Percentiles rank a stretch among this genome's conserved stretches.
Conservation (phyloP, 35 echinoderm and acorn worm genomes). For the Acanthaster planci region DNA sequence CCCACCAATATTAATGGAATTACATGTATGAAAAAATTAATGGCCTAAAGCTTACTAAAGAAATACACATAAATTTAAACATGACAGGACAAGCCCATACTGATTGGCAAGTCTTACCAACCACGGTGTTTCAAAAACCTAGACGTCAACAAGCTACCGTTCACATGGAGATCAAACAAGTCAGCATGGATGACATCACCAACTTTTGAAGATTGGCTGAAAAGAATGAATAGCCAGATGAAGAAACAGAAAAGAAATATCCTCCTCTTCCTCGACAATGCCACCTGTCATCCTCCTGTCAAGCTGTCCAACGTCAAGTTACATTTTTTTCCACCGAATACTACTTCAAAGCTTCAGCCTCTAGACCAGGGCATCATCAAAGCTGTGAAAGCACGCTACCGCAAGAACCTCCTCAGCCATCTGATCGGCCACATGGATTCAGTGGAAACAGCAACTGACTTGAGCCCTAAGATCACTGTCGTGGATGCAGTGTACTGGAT, state of each 20-base stretch:
- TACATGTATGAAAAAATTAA: too few species aligned
- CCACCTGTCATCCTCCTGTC: neutral
- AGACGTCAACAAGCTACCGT: neutral
- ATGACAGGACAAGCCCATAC: neutral
- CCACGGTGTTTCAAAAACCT: neutral
- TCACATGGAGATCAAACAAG: neutral
- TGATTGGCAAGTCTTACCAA: neutral
- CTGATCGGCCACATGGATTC: neutral
- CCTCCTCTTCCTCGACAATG: neutral
- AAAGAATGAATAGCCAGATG: neutral
- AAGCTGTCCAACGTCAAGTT: neutral
- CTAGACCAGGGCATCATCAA: neutral
- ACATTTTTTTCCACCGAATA: neutral
- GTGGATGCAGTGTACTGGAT: slow-evolving; percentile 1
- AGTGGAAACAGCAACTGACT: neutral
- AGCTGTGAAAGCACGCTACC: neutral
- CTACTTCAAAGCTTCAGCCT: neutral
- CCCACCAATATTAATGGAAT: too few species aligned
- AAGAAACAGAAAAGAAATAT: neutral
- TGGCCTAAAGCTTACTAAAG: too few species aligned
- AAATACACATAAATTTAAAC: too few species aligned
- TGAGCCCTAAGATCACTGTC: neutral
- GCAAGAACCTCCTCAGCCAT: neutral
- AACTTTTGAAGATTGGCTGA: neutral
- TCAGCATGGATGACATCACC: neutral